Percentiles rank a stretch among this genome's conserved stretches.
Conservation (phyloP, 2,113 vertebrate species). For the Burhinus bistriatus region DNA sequence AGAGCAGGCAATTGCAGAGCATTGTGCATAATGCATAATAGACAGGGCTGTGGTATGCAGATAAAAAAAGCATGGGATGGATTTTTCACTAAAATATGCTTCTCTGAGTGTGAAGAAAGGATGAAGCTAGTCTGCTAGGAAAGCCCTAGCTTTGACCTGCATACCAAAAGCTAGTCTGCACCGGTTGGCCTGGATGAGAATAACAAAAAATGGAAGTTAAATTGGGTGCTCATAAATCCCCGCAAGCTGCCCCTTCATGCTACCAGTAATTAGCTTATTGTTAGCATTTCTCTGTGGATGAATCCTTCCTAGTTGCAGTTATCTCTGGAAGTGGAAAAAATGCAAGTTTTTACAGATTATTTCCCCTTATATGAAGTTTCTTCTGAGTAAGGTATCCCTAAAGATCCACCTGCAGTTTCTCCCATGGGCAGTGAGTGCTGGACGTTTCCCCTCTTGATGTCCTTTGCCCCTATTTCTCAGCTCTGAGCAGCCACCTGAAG, state of each 20-base stretch:
- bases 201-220: not conserved
- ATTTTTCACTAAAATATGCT: slow-evolving; percentile 1
- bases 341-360: not conserved
- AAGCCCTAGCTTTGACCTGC: not conserved
- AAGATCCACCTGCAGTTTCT: not conserved
- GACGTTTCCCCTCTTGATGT: not conserved
- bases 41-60: not conserved
- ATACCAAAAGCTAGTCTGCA: not conserved
- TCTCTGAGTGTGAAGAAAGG: not conserved
- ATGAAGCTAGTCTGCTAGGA: not conserved
- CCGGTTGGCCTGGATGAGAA: not conserved
- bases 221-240: not conserved
- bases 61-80: not conserved
- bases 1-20: not conserved
- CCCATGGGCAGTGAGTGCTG: not conserved
- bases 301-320: not conserved
- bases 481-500: not conserved
- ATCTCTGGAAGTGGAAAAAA: not conserved
- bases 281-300: not conserved
- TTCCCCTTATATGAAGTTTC: not conserved
- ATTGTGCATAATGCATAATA: not conserved
- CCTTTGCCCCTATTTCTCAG: not conserved
- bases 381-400: not conserved
- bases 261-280: not conserved
- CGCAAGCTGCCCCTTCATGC: not conserved